These are phyloP conservation scores for Acanthurus lineatus DNA, from an alignment of 2,797 vertebrate genomes.

Conservation along the genomic window DNA sequence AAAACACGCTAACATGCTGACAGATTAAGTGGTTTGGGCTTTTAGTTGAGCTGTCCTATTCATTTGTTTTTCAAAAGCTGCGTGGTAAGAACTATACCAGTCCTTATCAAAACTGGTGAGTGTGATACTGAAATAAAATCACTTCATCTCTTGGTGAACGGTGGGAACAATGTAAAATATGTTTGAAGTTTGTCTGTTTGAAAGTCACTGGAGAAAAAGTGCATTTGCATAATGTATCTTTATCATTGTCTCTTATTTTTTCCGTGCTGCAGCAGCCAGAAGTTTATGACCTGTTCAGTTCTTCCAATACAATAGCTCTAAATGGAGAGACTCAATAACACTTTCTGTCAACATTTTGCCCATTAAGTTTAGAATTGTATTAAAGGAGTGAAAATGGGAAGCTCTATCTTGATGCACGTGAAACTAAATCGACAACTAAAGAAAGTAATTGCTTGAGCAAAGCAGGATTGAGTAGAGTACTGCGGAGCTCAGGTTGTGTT, in stretches of 20 bases:
- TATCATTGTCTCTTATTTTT: neutral
- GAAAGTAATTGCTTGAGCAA: neutral
- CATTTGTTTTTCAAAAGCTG: too few species aligned
- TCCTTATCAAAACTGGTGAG: too few species aligned
- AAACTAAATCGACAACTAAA: neutral
- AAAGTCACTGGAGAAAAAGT: neutral
- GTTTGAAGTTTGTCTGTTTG: neutral
- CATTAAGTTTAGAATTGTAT: neutral
- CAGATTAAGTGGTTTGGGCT: too few species aligned
- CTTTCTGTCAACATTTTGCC: too few species aligned
- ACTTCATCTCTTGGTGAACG: too few species aligned
- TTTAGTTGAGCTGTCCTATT: too few species aligned
- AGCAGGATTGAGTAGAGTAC: neutral
- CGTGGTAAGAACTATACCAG: too few species aligned
- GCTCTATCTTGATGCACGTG: neutral
- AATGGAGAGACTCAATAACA: neutral
- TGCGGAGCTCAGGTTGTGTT: neutral
- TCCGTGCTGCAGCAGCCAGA: neutral
- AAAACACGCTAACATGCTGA: too few species aligned
- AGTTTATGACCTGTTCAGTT: conserved; percentile 1
- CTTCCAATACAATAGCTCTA: neutral
- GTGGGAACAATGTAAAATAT: neutral
- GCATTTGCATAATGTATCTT: neutral
- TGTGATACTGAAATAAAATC: too few species aligned
- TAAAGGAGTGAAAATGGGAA: neutral